phyloP scores from a whole-genome alignment of 2,113 vertebrate genomes.

The Sebastes schlegelii region DNA sequence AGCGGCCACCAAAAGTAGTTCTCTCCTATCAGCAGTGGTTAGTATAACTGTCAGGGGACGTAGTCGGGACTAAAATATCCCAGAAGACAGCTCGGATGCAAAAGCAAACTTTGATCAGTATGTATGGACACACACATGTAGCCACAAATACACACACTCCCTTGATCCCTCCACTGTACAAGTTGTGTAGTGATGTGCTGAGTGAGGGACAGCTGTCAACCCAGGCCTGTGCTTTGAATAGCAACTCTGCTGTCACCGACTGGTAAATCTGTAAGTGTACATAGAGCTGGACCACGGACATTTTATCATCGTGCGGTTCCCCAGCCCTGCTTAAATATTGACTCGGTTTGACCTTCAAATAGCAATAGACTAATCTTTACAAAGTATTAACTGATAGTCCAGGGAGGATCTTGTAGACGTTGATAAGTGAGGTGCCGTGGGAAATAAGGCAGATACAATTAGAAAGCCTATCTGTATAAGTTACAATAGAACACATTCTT shows the following conservation, averaged over 20 bases:
- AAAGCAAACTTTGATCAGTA: slow-evolving; percentile 5
- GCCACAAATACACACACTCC: slow-evolving; percentile 6
- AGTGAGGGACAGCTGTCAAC: slow-evolving; percentile 65
- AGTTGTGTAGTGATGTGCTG: slow-evolving; percentile 12
- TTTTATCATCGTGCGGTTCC: slow-evolving; percentile 11
- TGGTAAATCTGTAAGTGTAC: slow-evolving; percentile 38
- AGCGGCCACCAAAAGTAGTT: neutral
- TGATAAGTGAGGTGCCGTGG: slow-evolving; percentile 50
- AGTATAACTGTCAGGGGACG: slow-evolving; percentile 38
- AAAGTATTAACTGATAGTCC: slow-evolving; percentile 47
- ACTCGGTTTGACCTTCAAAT: slow-evolving; percentile 64
- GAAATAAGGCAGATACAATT: slow-evolving; percentile 42
- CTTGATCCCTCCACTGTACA: slow-evolving; percentile 21
- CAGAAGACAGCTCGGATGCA: slow-evolving; percentile 18
- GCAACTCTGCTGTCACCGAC: slow-evolving; percentile 40
- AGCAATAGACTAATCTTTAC: slow-evolving; percentile 41
- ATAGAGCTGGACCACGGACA: slow-evolving; percentile 6
- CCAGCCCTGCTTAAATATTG: slow-evolving; percentile 55
- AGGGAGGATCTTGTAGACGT: slow-evolving; percentile 21
- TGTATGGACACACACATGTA: neutral
- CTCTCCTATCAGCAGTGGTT: slow-evolving; percentile 27
- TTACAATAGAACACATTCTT: slow-evolving; percentile 18
- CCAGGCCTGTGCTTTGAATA: slow-evolving; percentile 21
- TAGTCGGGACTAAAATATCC: slow-evolving; percentile 16
- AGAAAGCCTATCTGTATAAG: slow-evolving; percentile 39